Conservation (phyloP, 2,113 vertebrate genomes). For the Ameiurus melas region DNA sequence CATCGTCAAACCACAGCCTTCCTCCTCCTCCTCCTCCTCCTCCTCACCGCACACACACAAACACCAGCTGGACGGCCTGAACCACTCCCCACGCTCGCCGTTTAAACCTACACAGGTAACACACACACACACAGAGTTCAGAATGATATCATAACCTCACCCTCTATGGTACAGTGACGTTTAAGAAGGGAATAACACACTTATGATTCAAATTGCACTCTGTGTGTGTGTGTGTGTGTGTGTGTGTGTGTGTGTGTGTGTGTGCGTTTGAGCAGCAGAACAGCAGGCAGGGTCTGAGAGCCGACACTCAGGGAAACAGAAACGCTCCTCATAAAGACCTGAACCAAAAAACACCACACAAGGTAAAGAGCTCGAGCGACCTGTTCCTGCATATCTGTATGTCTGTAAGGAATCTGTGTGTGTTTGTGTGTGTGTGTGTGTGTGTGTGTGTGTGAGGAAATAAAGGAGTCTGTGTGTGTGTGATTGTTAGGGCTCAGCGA, state of each 20-base stretch:
- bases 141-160: not conserved
- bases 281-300: constrained; percentile 76
- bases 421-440: not conserved
- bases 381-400: too few species aligned
- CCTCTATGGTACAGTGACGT: not conserved
- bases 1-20: constrained; percentile 90
- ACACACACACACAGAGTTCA: not conserved
- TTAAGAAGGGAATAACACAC: not conserved
- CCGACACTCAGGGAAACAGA: constrained; percentile 75
- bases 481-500: constrained; percentile 56
- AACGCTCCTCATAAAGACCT: constrained; percentile 73
- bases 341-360: constrained; percentile 74
- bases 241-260: not conserved
- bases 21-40: constrained; percentile 18
- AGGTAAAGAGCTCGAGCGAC: constrained; percentile 55
- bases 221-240: not conserved
- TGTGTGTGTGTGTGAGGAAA: not conserved
- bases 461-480: constrained; percentile 16
- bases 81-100: constrained; percentile 90
- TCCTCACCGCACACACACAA: constrained; percentile 61
- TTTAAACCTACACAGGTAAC: constrained; percentile 76
- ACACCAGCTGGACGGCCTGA: constrained; percentile 79
- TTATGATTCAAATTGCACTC: not conserved
- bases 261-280: constrained; percentile 73
- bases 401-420: not conserved